A percentile compares a stretch with the other conserved stretches of the same genome.
Evolutionary conservation across 2,113 vertebrate species (phyloP).

Genomic region (Lagenorhynchus albirostris): DNA sequence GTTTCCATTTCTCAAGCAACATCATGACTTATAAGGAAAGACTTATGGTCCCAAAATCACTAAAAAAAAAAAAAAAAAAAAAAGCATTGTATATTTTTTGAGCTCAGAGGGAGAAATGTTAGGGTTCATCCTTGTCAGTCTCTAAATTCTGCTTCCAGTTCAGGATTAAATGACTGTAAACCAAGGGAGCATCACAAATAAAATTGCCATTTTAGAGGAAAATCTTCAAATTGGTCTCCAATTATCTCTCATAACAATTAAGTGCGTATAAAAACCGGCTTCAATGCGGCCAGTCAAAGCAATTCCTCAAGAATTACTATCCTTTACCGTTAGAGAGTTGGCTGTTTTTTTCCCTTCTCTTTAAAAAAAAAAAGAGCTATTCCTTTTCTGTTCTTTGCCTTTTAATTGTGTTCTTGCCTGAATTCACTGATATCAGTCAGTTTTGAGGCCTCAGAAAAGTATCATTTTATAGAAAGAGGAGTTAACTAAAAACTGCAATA

Average conservation of each 20-base stretch:
- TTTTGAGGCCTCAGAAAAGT: not conserved
- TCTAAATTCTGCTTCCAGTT: constrained; percentile 25
- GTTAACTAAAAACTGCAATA: constrained; percentile 2
- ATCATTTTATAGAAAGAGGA: not conserved
- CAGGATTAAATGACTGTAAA: constrained; percentile 13
- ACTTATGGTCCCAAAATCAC: not conserved
- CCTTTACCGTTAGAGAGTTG: not conserved
- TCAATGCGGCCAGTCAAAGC: not conserved
- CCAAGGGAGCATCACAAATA: not conserved
- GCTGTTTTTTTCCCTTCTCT: not conserved
- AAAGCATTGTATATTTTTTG: not conserved
- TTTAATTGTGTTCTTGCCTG: not conserved
- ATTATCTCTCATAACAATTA: not conserved
- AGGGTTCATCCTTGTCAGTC: not conserved
- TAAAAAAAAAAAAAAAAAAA: not conserved
- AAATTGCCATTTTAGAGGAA: constrained; percentile 10
- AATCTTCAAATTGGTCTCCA: not conserved
- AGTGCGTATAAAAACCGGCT: not conserved
- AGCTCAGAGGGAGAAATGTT: not conserved
- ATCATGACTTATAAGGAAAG: not conserved
- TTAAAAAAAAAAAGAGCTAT: not conserved
- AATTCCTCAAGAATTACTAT: not conserved
- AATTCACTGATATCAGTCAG: not conserved
- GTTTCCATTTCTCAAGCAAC: constrained; percentile 37
- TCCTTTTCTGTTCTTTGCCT: not conserved